Base-by-base conservation (phyloP, 2,888 invertebrate species). In the Watsonalla binaria region DNA sequence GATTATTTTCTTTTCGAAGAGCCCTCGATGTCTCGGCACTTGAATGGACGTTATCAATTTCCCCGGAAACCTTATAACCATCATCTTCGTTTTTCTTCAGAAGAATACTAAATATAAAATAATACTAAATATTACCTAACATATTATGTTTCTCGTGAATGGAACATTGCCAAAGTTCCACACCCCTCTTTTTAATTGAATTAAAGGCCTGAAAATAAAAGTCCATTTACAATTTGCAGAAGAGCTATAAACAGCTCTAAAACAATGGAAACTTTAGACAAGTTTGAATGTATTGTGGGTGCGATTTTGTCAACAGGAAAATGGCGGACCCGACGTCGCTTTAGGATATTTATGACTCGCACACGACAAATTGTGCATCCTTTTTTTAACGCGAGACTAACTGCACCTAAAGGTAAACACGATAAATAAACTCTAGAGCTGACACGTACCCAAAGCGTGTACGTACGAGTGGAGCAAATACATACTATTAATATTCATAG, bases 271-370 rank as follows among this genome's bases (percentile, higher is more conserved):
- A 86, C 83, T 87, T 86, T 82, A 78, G 82, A 84, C 82, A 84
- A 87, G 82, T 87, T 85, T 76, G 78, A 82, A 88, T 85, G 83
- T 87, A 84, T 86, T 84, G 84, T 76, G 82, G 82, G 80, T 75
- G 79, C 81, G 84, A 84, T 86, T 87, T 85, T 88, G 89, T 89
- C 87, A 88, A 89, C 89, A 89, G 84, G 85, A 86, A 88, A 89
- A 89, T 86, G 87, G 89, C 86, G 89, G 82, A 78, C 78, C 84
- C 70, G 74, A 79, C 76, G 88, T 87, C 87, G 78, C 78, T 76
- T 79, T 76, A 63, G 74, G 73, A 82, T 84, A 89, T 89, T 89
- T 89, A 89, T 82, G 84, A 82, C 75, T 79, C 62, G 75, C 77
- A 82, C 75, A 82, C 81, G 79, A 84, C 84, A 83, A 85, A 86